These are phyloP conservation scores for Ophiothrix spiculata DNA, from an alignment of 35 echinoderm and acorn worm species.

Conservation along the genomic window DNA sequence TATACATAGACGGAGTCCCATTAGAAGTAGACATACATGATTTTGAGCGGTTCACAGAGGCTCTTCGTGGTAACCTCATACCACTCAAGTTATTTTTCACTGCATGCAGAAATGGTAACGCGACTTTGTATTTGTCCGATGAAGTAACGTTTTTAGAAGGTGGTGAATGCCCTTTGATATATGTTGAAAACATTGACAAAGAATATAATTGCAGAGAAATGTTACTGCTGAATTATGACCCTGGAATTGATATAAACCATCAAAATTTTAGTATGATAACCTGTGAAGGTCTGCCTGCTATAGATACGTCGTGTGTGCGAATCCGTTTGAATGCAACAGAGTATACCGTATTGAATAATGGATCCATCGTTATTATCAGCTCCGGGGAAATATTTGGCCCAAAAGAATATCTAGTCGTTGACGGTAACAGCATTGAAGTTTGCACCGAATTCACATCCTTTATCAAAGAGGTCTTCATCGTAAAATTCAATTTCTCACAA, in stretches of 20 bases:
- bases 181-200: conserved; percentile 12
- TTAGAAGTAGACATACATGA: background rate
- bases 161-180: conserved; percentile 24
- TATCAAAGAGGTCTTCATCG: conserved; percentile 43
- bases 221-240: conserved; percentile 41
- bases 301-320: conserved; percentile 50
- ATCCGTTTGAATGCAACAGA: conserved; percentile 57
- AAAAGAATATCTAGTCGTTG: conserved; percentile 44
- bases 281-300: conserved; percentile 14
- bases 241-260: background rate
- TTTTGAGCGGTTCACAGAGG: background rate
- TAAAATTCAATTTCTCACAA: conserved; percentile 70
- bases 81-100: background rate
- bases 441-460: conserved; percentile 49
- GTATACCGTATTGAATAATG: conserved; percentile 46
- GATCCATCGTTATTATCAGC: conserved; percentile 16
- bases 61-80: background rate
- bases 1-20: background rate
- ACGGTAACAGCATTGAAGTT: conserved; percentile 42
- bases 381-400: conserved; percentile 35
- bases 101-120: background rate
- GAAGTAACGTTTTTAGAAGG: background rate
- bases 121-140: background rate
- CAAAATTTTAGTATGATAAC: conserved; percentile 51
- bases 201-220: conserved; percentile 55